Percentiles rank a stretch among this genome's conserved stretches.
phyloP scores from a whole-genome alignment of 2,113 vertebrate species.

The Carettochelys insculpta region DNA sequence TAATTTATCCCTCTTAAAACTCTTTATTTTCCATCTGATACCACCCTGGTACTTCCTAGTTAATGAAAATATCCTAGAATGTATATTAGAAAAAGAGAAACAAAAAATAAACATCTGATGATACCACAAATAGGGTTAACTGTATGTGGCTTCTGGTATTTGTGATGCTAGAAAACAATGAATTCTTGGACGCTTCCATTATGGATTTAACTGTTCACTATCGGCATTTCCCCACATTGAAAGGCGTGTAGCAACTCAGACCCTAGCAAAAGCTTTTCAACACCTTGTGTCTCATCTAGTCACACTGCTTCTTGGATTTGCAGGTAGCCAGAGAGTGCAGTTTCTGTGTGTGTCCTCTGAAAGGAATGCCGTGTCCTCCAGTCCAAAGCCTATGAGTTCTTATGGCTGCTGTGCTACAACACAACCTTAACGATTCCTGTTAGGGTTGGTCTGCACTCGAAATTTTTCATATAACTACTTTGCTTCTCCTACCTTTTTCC shows the following conservation, averaged over 20 bases:
- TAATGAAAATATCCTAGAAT: background rate
- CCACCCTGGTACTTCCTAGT: background rate
- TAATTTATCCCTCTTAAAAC: background rate
- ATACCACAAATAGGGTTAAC: background rate
- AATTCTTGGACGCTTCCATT: background rate
- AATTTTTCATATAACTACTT: background rate
- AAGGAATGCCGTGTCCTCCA: background rate
- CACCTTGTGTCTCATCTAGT: background rate
- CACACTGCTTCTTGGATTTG: rapidly evolving
- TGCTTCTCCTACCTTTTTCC: background rate
- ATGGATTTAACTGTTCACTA: background rate
- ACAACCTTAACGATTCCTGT: rapidly evolving
- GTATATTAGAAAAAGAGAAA: background rate
- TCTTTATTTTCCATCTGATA: background rate
- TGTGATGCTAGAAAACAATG: background rate
- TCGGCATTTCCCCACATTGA: background rate
- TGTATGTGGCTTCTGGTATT: too few relatives aligned
- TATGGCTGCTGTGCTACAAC: rapidly evolving
- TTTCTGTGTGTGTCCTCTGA: background rate
- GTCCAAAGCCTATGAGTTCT: background rate
- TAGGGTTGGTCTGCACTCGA: background rate
- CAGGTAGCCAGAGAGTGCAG: background rate
- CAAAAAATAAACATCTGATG: background rate
- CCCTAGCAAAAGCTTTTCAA: background rate
- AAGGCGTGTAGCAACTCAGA: background rate